phyloP scores from a whole-genome alignment of 2,113 vertebrate species.

The Clarias batrachus region DNA sequence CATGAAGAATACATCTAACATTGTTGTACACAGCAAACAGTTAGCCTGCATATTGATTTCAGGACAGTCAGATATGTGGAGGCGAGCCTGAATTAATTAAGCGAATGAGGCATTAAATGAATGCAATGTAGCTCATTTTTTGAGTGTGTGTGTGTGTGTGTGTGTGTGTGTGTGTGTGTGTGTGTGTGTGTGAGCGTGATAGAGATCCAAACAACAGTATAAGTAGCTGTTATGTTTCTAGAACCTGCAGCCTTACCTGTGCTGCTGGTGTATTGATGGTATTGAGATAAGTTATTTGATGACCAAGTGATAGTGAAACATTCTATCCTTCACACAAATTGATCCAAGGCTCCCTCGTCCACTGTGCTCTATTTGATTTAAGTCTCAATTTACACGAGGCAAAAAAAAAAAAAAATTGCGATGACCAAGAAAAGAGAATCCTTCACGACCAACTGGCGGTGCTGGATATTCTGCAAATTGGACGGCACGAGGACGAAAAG shows the following conservation, averaged over 20 bases:
- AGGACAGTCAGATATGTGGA: conserved; percentile 63
- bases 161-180: conserved; percentile 38
- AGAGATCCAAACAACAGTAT: conserved; percentile 31
- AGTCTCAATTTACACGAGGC: conserved; percentile 41
- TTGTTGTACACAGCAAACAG: conserved; percentile 68
- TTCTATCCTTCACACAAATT: conserved; percentile 36
- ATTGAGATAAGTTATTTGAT: conserved; percentile 26
- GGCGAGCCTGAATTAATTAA: conserved; percentile 68
- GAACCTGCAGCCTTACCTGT: not conserved
- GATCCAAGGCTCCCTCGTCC: conserved; percentile 7
- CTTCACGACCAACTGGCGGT: conserved; percentile 27
- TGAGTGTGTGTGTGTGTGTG: conserved; percentile 42
- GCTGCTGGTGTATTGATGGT: conserved; percentile 18
- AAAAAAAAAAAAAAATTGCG: conserved; percentile 38
- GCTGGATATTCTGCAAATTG: conserved; percentile 50
- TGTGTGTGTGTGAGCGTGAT: conserved; percentile 23
- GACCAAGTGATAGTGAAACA: conserved; percentile 15
- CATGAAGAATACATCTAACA: conserved; percentile 68
- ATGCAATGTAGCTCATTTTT: conserved; percentile 57
- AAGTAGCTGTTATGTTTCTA: conserved; percentile 1
- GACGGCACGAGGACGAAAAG: conserved; percentile 44
- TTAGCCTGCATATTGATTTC: conserved; percentile 70
- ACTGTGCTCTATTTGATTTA: conserved; percentile 37
- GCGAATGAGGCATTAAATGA: conserved; percentile 72
- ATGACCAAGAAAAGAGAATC: conserved; percentile 40